Evolutionary conservation across 1,140 invertebrate genomes (phyloP), one percentile per base, ranked within the genome.

Genomic region (Reticulitermes speratus): DNA sequence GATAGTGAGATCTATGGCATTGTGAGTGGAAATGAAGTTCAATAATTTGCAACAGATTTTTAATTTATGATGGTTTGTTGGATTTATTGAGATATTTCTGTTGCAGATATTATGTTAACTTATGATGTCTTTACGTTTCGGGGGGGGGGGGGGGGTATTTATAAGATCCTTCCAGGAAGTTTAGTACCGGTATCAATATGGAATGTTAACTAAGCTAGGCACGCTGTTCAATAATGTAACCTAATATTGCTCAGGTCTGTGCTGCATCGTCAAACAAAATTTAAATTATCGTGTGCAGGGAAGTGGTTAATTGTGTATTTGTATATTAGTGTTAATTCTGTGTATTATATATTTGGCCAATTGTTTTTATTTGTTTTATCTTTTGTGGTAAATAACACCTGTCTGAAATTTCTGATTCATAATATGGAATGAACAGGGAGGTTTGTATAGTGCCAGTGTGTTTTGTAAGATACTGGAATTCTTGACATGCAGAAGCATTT

Each of bases 401-500:
- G 25, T 75, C 65, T 75, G 14, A 55, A 55, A 55, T 55, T 55
- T 55, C 14, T 55, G 52, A 21, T 55, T 55, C 19, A 19, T 16
- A 55, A 55, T 16, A 5, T 75, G 1, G 65, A 75, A 30, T 75
- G n/a, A 30, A 75, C n/a, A 30, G 25, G n/a, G 65, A 75, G 65
- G n/a, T 75, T 75, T 75, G 65, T 75, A 30, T 75, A 75, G 65
- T 75, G 65, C n/a, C 14, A 75, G 9, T 75, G 8, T 75, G n/a
- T 75, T 75, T 75, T n/a, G 25, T 75, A 9, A 14, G 7, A 30
- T 75, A 30, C 65, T 75, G 65, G 65, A 30, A 25, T 75, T 69
- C 65, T 75, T 75, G 65, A 75, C 65, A 75, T 75, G 65, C 65
- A 75, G 65, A 75, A 75, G 65, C 65, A 75, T 75, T 75, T 75